Evolutionary conservation across 2,113 vertebrate species (phyloP).

Genomic region (Mustela lutreola): DNA sequence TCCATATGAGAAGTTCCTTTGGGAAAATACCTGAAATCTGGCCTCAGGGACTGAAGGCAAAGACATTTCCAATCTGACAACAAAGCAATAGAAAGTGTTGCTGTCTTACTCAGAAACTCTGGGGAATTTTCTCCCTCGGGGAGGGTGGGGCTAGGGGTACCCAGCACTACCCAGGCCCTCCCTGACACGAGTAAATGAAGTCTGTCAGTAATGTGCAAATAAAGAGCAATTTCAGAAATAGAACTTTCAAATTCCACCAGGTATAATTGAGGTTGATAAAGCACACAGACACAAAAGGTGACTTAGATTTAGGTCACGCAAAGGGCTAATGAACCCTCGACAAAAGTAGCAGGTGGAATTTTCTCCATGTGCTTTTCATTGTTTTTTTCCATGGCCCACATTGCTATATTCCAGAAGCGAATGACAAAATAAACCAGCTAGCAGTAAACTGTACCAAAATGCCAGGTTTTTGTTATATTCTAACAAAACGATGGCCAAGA

Average conservation of each 20-base stretch:
- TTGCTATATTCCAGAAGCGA: background rate
- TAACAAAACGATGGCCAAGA: background rate
- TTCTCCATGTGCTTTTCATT: background rate
- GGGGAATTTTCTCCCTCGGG: background rate
- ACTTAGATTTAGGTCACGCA: background rate
- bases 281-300: background rate
- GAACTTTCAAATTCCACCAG: slow-evolving; percentile 40
- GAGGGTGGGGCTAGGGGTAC: background rate
- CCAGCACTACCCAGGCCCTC: background rate
- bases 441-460: background rate
- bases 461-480: background rate
- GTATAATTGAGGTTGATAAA: background rate
- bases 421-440: background rate
- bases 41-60: slow-evolving; percentile 53
- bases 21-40: slow-evolving; percentile 55
- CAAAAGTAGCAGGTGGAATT: background rate
- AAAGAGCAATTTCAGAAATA: slow-evolving; percentile 21
- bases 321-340: background rate
- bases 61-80: slow-evolving; percentile 47
- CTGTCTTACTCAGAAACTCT: slow-evolving; percentile 9
- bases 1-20: slow-evolving; percentile 8
- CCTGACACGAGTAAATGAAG: slow-evolving; percentile 12
- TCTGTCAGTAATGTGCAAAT: background rate
- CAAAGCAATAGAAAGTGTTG: slow-evolving; percentile 27
- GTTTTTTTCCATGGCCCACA: background rate